Conservation (phyloP, 2,888 invertebrate genomes). For the Gandaritis pyraliata region DNA sequence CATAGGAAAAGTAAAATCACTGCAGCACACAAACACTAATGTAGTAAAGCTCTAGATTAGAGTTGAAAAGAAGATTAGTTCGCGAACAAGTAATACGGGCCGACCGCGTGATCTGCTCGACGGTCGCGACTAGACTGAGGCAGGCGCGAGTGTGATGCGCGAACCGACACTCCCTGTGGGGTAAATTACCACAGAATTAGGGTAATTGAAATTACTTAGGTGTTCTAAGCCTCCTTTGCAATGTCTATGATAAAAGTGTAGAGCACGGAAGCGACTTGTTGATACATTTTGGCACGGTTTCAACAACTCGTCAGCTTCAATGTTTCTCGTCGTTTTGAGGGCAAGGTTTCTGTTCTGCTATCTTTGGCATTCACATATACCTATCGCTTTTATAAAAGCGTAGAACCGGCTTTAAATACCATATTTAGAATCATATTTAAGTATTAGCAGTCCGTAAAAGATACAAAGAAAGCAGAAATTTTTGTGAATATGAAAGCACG, state of each 20-base stretch:
- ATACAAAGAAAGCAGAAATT: background rate
- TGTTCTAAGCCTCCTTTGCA: conserved; percentile 7
- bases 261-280: conserved; percentile 36
- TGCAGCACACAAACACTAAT: conserved; percentile 47
- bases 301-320: conserved; percentile 30
- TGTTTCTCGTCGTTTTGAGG: conserved; percentile 7
- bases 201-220: conserved; percentile 46
- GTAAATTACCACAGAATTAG: conserved; percentile 59
- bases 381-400: conserved; percentile 12
- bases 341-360: conserved; percentile 14
- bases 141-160: conserved; percentile 54
- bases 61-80: conserved; percentile 49
- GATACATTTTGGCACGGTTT: conserved; percentile 41
- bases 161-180: conserved; percentile 50
- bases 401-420: conserved; percentile 6
- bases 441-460: background rate
- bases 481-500: conserved; percentile 10
- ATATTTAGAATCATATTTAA: background rate
- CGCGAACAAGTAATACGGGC: conserved; percentile 45
- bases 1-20: conserved; percentile 22
- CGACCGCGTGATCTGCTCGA: conserved; percentile 49
- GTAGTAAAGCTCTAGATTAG: conserved; percentile 34
- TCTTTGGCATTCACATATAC: conserved; percentile 8
- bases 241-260: conserved; percentile 19
- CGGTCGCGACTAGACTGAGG: conserved; percentile 60